Conservation (phyloP, 2,888 invertebrate species). For the Geophilus truncorum region DNA sequence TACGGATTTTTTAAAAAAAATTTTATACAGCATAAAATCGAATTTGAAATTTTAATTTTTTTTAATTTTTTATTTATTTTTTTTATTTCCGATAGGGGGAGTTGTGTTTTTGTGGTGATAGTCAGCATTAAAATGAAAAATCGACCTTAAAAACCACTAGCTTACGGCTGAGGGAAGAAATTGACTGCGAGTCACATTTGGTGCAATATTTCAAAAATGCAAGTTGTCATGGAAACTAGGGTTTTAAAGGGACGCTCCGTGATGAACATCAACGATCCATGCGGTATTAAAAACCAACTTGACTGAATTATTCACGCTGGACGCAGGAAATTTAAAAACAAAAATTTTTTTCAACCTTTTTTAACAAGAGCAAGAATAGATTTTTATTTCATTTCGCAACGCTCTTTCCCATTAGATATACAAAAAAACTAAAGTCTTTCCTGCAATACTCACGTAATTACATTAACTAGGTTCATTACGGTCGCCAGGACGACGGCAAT, state of each 20-base stretch:
- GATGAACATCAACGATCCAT: not conserved
- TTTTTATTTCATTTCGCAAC: no score
- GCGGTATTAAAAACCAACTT: not conserved
- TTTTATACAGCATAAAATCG: not conserved
- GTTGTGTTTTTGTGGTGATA: not conserved
- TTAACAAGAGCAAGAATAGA: no score
- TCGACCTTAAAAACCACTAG: not conserved
- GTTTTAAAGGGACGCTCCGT: not conserved
- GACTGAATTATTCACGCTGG: no score
- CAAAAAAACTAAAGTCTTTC: no score
- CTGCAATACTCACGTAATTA: no score
- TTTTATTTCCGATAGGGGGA: no score
- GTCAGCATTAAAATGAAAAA: not conserved
- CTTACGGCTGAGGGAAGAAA: not conserved
- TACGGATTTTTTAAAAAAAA: not conserved
- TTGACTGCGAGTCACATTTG: not conserved
- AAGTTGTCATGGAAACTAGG: not conserved
- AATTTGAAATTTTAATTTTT: not conserved
- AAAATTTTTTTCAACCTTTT: not conserved
- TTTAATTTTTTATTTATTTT: not conserved
- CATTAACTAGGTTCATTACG: no score
- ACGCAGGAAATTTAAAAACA: not conserved
- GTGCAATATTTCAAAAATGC: conserved; percentile 16
- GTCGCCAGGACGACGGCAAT: not conserved
- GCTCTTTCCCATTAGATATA: no score